A percentile compares a stretch with the other conserved stretches of the same genome.
Evolutionary conservation across 2,888 invertebrate species (phyloP).

Genomic region (Dorcus hopei): DNA sequence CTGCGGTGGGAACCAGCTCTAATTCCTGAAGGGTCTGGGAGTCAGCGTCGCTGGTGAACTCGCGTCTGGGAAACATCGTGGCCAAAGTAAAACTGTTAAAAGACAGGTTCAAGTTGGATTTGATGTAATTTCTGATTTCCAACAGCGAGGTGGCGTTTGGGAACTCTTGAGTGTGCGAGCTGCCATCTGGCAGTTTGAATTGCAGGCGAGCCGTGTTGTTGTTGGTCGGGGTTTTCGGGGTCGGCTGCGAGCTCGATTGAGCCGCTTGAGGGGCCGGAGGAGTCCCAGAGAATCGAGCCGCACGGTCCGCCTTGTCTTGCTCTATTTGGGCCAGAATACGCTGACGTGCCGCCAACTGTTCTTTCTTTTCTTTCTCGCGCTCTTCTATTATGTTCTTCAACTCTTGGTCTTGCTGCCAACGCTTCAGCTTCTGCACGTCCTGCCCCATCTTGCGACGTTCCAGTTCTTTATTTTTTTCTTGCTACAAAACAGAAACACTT

Average conservation of each 20-base stretch:
- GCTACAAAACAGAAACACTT: conserved; percentile 24
- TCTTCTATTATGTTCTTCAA: conserved; percentile 69
- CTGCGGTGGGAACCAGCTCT: conserved; percentile 71
- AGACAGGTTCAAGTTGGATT: conserved; percentile 42
- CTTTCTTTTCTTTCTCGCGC: conserved; percentile 71
- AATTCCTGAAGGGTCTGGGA: conserved; percentile 60
- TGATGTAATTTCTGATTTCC: conserved; percentile 51
- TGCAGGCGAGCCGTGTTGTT: conserved; percentile 69
- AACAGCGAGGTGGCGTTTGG: conserved; percentile 62
- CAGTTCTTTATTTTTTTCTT: conserved; percentile 55
- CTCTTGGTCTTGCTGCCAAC: conserved; percentile 74
- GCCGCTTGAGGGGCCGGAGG: conserved; percentile 24
- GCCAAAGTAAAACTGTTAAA: conserved; percentile 67
- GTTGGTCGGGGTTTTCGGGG: conserved; percentile 18
- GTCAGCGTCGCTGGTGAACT: conserved; percentile 57
- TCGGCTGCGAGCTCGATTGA: conserved; percentile 25
- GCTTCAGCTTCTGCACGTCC: conserved; percentile 67
- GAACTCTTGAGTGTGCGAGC: conserved; percentile 71
- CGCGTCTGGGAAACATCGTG: conserved; percentile 72
- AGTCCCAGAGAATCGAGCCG: conserved; percentile 46
- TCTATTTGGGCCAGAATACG: conserved; percentile 80
- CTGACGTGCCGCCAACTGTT: conserved; percentile 71
- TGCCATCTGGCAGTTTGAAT: conserved; percentile 82
- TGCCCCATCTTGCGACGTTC: conserved; percentile 73
- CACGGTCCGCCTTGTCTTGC: conserved; percentile 74